Evolutionary conservation across 2,113 vertebrate genomes (phyloP).

Genomic region (Chaenocephalus aceratus): DNA sequence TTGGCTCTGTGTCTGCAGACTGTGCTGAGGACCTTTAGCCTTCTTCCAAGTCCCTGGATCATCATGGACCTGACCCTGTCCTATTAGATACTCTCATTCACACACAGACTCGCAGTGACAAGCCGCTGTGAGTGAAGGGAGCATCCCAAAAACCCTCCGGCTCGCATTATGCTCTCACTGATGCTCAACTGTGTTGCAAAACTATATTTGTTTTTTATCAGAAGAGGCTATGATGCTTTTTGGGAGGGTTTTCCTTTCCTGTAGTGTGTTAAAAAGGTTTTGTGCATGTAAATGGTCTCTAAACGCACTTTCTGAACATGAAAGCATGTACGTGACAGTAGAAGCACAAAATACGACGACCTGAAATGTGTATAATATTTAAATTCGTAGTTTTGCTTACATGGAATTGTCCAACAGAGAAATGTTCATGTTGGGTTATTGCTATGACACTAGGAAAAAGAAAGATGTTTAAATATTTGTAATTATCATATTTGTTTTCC

Average conservation of each 20-base stretch:
- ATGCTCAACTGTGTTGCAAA: slow-evolving; percentile 23
- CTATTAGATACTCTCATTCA: slow-evolving; percentile 57
- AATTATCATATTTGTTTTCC: slow-evolving; percentile 27
- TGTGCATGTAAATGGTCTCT: too few species aligned
- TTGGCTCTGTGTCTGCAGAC: slow-evolving; percentile 27
- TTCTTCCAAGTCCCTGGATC: slow-evolving; percentile 23
- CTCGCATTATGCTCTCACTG: slow-evolving; percentile 18
- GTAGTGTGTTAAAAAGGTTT: too few species aligned
- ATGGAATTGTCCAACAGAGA: background rate
- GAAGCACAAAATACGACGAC: too few species aligned
- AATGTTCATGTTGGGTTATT: background rate
- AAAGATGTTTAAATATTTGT: slow-evolving; percentile 3
- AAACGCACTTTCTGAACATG: too few species aligned
- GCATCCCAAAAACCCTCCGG: slow-evolving; percentile 59
- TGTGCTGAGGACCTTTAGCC: slow-evolving; percentile 39
- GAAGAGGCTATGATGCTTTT: too few species aligned
- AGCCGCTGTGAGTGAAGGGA: slow-evolving; percentile 54
- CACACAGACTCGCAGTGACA: slow-evolving; percentile 42
- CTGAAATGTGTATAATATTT: background rate
- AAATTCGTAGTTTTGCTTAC: background rate
- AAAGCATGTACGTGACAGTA: too few species aligned
- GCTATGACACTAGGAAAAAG: background rate
- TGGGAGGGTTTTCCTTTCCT: too few species aligned
- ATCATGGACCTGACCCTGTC: slow-evolving; percentile 63
- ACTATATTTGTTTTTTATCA: too few species aligned